phyloP scores from a whole-genome alignment of 2,888 invertebrate species.

The Melanostoma mellinum region DNA sequence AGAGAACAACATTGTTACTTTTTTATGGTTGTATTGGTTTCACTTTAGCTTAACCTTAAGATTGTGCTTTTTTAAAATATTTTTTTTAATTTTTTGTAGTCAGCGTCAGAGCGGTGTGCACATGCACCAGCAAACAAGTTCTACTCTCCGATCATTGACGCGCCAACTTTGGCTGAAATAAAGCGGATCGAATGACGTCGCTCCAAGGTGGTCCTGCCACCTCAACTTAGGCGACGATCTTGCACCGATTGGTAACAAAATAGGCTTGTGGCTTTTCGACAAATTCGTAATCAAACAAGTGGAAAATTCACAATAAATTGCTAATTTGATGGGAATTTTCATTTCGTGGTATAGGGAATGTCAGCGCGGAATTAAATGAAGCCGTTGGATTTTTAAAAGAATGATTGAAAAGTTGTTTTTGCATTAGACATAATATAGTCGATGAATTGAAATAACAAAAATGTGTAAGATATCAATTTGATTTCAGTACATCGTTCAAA shows the following conservation, averaged over 20 bases:
- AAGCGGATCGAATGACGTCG: conserved; percentile 70
- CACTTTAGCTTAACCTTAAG: conserved; percentile 10
- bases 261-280: conserved; percentile 74
- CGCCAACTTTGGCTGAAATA: conserved; percentile 43
- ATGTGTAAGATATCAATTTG: no score
- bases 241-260: conserved; percentile 74
- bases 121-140: conserved; percentile 70
- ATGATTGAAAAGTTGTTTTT: background rate
- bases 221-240: conserved; percentile 77
- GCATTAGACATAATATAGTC: no score
- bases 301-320: conserved; percentile 73
- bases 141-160: conserved; percentile 60
- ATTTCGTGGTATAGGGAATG: conserved; percentile 38
- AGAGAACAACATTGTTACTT: conserved; percentile 8
- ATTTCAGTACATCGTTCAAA: no score
- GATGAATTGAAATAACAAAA: no score
- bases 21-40: conserved; percentile 1
- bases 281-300: conserved; percentile 72
- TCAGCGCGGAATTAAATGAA: conserved; percentile 32
- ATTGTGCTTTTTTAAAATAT: conserved; percentile 1
- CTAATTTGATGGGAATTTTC: conserved; percentile 67
- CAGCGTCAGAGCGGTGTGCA: conserved; percentile 59
- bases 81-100: conserved; percentile 11
- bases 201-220: conserved; percentile 77
- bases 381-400: conserved; percentile 13